Conservation (phyloP, 2,888 invertebrate species). For the Conomelus anceps region DNA sequence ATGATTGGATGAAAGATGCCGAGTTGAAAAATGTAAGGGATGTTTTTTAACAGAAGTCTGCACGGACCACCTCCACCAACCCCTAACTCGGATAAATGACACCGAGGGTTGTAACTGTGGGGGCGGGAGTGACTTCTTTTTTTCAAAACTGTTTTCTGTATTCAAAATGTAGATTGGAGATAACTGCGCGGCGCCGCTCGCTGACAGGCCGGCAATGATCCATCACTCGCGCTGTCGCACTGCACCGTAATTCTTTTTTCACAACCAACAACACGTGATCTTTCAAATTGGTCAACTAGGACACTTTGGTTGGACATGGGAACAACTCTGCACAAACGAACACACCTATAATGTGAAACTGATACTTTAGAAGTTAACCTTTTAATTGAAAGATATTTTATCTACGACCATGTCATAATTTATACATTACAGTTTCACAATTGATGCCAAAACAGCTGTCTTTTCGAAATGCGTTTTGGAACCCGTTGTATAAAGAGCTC, state of each 20-base stretch:
- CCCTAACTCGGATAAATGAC: constrained; percentile 11
- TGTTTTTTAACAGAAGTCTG: neutral
- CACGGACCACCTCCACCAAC: neutral
- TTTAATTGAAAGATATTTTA: too few relatives aligned
- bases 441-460: too few relatives aligned
- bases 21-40: neutral
- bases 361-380: too few relatives aligned
- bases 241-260: neutral
- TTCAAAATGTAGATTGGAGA: constrained; percentile 11
- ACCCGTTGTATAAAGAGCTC: too few relatives aligned
- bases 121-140: constrained; percentile 3
- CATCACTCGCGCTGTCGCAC: neutral
- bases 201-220: neutral
- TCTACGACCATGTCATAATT: too few relatives aligned
- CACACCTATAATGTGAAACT: neutral
- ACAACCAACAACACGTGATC: neutral
- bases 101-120: constrained; percentile 4
- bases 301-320: neutral
- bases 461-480: too few relatives aligned
- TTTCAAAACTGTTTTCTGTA: constrained; percentile 2
- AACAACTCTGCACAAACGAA: neutral
- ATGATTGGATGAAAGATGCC: neutral
- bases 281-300: neutral
- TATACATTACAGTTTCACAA: too few relatives aligned
- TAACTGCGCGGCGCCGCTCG: neutral